A percentile compares a stretch with the other conserved stretches of the same genome.
These are phyloP conservation scores for Girardinus metallicus DNA, from an alignment of 2,797 vertebrate genomes.

Conservation along the genomic window DNA sequence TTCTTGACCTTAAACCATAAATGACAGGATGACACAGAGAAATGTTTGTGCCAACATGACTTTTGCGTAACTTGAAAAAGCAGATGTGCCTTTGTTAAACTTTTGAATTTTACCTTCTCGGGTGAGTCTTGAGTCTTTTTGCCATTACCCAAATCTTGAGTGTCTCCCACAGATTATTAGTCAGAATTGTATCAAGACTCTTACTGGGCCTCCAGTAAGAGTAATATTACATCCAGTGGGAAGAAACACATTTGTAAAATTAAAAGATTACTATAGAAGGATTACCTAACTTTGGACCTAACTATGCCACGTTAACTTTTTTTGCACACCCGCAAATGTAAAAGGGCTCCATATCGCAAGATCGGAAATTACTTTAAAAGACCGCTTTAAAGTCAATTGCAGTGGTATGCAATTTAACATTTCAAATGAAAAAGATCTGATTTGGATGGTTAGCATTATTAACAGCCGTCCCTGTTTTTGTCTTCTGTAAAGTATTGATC, in stretches of 20 bases:
- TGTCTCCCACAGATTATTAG: background rate
- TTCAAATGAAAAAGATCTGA: too few species aligned
- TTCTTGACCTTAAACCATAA: slow-evolving; percentile 7
- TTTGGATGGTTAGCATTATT: background rate
- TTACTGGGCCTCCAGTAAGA: background rate
- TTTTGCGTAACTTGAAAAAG: slow-evolving; percentile 4
- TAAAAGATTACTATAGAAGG: background rate
- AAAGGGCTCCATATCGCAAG: background rate
- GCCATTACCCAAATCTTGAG: background rate
- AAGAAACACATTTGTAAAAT: background rate
- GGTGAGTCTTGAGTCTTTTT: background rate
- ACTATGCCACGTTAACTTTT: too few species aligned
- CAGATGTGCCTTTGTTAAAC: background rate
- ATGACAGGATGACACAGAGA: background rate
- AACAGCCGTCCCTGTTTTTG: too few species aligned
- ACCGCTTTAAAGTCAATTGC: too few species aligned
- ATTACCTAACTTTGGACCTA: too few species aligned
- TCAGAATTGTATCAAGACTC: background rate
- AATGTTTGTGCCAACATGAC: background rate
- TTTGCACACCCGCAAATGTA: too few species aligned
- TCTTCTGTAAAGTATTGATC: background rate
- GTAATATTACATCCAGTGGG: background rate
- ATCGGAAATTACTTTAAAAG: background rate
- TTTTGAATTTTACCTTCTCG: slow-evolving; percentile 1
- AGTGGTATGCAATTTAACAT: too few species aligned